Evolutionary conservation across 2,113 vertebrate species (phyloP).

Genomic region (Crotalus tigris): DNA sequence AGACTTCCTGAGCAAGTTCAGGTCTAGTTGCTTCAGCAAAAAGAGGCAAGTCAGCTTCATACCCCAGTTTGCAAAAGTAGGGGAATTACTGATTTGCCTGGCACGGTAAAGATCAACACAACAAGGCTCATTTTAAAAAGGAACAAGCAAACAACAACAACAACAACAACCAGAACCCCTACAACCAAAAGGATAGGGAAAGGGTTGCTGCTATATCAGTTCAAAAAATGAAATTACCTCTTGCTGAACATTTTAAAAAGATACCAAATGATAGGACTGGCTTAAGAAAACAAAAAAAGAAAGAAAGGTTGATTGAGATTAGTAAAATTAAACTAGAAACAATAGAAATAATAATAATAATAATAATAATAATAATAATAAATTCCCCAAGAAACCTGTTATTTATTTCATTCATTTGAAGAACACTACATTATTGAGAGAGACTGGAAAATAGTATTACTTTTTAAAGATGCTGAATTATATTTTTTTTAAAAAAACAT

Average conservation of each 20-base stretch:
- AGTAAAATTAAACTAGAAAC: neutral
- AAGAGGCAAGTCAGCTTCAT: neutral
- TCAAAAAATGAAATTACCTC: neutral
- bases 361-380: neutral
- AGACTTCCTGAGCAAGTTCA: neutral
- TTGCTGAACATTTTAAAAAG: neutral
- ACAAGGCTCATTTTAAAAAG: neutral
- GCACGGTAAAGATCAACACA: neutral
- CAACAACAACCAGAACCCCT: neutral
- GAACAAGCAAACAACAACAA: neutral
- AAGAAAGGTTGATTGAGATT: neutral
- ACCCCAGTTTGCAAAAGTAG: neutral
- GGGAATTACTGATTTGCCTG: neutral
- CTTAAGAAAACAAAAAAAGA: neutral
- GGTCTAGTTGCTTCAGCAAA: neutral
- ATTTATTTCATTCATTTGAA: neutral
- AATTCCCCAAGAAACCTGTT: neutral
- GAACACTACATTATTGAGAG: neutral
- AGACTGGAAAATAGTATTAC: neutral
- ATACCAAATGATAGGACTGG: neutral
- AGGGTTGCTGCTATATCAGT: neutral
- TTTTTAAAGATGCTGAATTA: neutral
- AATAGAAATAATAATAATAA: too few species aligned
- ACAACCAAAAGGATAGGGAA: neutral
- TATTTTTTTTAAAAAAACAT: neutral